phyloP scores from a whole-genome alignment of 2,113 vertebrate species.

The Uropsilus gracilis region DNA sequence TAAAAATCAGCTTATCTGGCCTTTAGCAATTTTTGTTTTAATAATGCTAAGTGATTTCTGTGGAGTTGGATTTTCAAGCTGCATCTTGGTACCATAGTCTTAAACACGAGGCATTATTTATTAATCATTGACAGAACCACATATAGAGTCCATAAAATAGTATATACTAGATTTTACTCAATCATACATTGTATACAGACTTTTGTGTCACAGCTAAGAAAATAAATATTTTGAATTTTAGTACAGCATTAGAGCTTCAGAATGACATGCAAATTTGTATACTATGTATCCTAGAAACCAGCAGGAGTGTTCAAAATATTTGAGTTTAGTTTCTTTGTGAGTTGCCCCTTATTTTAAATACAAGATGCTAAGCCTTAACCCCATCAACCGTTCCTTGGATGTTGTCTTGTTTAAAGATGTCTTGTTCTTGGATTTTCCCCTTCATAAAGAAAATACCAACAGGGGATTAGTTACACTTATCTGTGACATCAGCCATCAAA shows the following conservation, averaged over 20 bases:
- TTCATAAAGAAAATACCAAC: constrained; percentile 41
- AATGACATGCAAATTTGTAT: neutral
- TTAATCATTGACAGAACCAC: neutral
- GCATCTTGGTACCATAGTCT: neutral
- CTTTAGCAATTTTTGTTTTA: neutral
- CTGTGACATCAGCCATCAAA: constrained; percentile 53
- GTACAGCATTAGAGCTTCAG: neutral
- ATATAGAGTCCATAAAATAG: neutral
- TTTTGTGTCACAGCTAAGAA: neutral
- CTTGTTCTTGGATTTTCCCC: neutral
- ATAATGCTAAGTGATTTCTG: neutral
- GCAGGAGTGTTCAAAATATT: neutral
- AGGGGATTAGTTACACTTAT: constrained; percentile 47
- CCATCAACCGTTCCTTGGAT: neutral
- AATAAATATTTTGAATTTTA: neutral
- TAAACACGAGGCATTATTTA: constrained; percentile 9
- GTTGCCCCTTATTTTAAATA: neutral
- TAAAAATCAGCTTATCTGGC: neutral
- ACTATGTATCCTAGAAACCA: neutral
- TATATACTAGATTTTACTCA: neutral
- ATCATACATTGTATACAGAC: neutral
- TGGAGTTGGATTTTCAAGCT: neutral
- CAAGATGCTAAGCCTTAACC: neutral
- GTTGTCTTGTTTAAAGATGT: constrained; percentile 1
- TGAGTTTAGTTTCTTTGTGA: neutral